Evolutionary conservation across 2,888 invertebrate species (phyloP).

Genomic region (Drosophila mimetica): DNA sequence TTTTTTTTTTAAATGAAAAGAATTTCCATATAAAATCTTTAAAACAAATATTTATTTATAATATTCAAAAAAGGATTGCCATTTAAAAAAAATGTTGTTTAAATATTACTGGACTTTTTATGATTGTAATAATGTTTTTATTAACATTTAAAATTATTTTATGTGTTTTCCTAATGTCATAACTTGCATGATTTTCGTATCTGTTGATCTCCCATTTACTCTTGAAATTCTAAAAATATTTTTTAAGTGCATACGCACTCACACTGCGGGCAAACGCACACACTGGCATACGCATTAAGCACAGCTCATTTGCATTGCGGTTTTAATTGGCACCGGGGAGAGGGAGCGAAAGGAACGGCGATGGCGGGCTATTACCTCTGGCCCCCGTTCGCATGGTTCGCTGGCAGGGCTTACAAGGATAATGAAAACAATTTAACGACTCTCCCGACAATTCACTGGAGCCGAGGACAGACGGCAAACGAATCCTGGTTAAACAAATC

Average conservation of each 20-base stretch:
- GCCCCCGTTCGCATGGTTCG: conserved; percentile 20
- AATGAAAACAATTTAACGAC: conserved; percentile 80
- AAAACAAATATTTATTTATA: too few relatives aligned
- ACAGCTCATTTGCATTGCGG: conserved; percentile 78
- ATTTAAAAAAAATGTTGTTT: too few relatives aligned
- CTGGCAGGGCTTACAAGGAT: conserved; percentile 71
- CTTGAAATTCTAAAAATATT: not conserved
- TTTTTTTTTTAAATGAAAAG: too few relatives aligned
- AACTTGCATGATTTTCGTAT: too few relatives aligned
- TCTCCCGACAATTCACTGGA: conserved; percentile 69
- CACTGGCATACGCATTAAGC: conserved; percentile 59
- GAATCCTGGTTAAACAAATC: conserved; percentile 70
- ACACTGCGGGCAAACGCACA: conserved; percentile 17
- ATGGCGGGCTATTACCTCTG: conserved; percentile 32
- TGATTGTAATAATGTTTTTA: too few relatives aligned
- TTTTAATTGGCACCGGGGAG: conserved; percentile 68
- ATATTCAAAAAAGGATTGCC: too few relatives aligned
- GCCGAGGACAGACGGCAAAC: conserved; percentile 34
- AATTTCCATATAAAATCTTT: too few relatives aligned
- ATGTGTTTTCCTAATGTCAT: too few relatives aligned
- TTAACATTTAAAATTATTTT: too few relatives aligned
- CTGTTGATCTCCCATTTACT: not conserved
- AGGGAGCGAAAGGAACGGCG: conserved; percentile 6
- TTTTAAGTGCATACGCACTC: conserved; percentile 6
- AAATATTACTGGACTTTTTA: too few relatives aligned